A percentile compares a stretch with the other conserved stretches of the same genome.
Conservation (phyloP, 2,113 vertebrate species). For the Microcebus jonahi region DNA sequence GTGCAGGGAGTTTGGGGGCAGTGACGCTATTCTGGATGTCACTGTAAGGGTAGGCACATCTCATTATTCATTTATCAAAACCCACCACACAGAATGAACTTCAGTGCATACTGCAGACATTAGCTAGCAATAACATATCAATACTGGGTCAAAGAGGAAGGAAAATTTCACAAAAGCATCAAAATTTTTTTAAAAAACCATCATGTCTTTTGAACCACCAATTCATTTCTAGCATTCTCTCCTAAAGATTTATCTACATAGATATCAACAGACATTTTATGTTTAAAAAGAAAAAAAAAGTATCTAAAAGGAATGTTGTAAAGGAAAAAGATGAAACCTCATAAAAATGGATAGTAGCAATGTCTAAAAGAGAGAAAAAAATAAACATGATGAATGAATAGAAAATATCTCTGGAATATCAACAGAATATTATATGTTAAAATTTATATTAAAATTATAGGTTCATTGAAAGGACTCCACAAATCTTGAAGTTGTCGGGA, state of each 20-base stretch:
- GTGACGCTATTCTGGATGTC: neutral
- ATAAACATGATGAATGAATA: neutral
- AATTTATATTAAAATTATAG: neutral
- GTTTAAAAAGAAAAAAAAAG: neutral
- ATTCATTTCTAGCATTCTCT: neutral
- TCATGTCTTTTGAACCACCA: neutral
- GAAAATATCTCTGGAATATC: neutral
- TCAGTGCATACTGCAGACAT: neutral
- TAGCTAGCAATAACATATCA: neutral
- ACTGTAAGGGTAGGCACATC: too few relatives aligned
- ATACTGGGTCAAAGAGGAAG: neutral
- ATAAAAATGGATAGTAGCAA: neutral
- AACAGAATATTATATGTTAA: neutral
- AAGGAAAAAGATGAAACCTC: neutral
- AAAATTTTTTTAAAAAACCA: neutral
- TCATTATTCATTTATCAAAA: neutral
- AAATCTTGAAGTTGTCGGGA: neutral
- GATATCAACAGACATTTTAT: neutral
- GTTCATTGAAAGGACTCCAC: neutral
- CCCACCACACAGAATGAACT: neutral
- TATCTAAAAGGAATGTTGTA: neutral
- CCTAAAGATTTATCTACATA: neutral
- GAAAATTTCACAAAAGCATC: neutral
- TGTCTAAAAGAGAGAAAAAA: neutral
- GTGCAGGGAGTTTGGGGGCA: neutral